A percentile compares a stretch with the other conserved stretches of the same genome.
These are phyloP conservation scores for Drosophila sproati DNA, from an alignment of 1,140 invertebrate genomes.

Conservation along the genomic window DNA sequence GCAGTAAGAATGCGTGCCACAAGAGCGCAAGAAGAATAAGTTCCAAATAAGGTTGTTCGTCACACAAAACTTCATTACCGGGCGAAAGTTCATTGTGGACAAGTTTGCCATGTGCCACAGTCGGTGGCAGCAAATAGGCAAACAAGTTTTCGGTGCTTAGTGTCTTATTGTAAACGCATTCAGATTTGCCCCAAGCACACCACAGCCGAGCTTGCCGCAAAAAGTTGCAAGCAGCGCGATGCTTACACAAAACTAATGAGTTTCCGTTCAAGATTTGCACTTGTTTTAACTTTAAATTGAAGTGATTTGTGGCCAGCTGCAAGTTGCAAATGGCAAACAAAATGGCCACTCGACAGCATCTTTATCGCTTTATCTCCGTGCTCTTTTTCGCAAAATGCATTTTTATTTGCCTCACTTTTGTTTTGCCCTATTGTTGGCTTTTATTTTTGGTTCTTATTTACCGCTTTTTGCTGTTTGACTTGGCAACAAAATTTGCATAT, in stretches of 20 bases:
- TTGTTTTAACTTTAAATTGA: constrained; percentile 43
- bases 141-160: constrained; percentile 21
- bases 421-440: constrained; percentile 45
- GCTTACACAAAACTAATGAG: constrained; percentile 64
- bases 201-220: constrained; percentile 17
- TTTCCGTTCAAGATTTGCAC: constrained; percentile 62
- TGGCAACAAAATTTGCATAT: constrained; percentile 72
- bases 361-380: constrained; percentile 8
- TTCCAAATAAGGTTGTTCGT: constrained; percentile 48
- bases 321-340: constrained; percentile 4
- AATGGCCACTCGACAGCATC: constrained; percentile 11
- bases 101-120: constrained; percentile 28
- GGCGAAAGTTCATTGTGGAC: constrained; percentile 33
- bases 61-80: constrained; percentile 48
- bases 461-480: constrained; percentile 10
- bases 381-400: constrained; percentile 50
- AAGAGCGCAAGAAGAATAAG: neutral
- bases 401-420: constrained; percentile 59
- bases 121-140: neutral
- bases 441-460: constrained; percentile 2
- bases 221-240: constrained; percentile 29
- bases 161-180: constrained; percentile 27
- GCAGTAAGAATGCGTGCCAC: neutral
- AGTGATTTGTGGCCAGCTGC: constrained; percentile 64
- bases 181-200: constrained; percentile 6